Base-by-base conservation (phyloP, 2,113 vertebrate genomes). In the Oreochromis tanganicae region DNA sequence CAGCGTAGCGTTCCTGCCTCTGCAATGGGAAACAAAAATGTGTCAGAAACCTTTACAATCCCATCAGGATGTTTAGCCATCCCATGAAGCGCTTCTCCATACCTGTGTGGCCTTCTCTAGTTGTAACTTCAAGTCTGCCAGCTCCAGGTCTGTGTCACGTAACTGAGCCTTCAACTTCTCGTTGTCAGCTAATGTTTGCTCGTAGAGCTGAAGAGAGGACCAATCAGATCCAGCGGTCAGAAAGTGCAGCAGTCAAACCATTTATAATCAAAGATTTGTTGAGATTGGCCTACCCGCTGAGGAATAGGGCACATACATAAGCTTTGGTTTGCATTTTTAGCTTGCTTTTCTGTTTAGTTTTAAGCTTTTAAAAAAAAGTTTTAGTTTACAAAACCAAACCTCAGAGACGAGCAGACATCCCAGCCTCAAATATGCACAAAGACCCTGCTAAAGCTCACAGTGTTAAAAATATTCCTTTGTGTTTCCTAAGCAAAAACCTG, bases 41-140 rank as follows among this genome's bases (percentile, higher is more conserved):
- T 5, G 3, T 16, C 4, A 34, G 55, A 75, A 52, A 21, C 5
- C 6, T 1, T 0, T 5, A 14, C 29, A 1, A 11, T 34, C 6
- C 3, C 1, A 4, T 27, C 1, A 3, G 11, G 19, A 5, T 34
- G 21, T 24, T 9, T 19, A 5, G 34, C 29, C 6, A 46, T 6
- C 0, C 3, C 6, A 5, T 3, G 48, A 14, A 55, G n/a, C 0
- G 9, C 38, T 1, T 61, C 27, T 1, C 5, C 93, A 89, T 92
- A 99, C 98, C 98, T 99, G 98, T 84, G 98, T 98, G 85, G 98
- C 98, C 94, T 99, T 99, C 96, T 99, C 98, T 95, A 99, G 95
- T 87, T 99, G 98, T 85, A 98, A 94, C 94, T 99, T 99, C 94
- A 99, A 96, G 89, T 99, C 98, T 19, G 98, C 96, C 93, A 99